Evolutionary conservation across 2,888 invertebrate species (phyloP), one percentile per base, ranked within the genome.

Genomic region (Lepetodrilus schrolli): DNA sequence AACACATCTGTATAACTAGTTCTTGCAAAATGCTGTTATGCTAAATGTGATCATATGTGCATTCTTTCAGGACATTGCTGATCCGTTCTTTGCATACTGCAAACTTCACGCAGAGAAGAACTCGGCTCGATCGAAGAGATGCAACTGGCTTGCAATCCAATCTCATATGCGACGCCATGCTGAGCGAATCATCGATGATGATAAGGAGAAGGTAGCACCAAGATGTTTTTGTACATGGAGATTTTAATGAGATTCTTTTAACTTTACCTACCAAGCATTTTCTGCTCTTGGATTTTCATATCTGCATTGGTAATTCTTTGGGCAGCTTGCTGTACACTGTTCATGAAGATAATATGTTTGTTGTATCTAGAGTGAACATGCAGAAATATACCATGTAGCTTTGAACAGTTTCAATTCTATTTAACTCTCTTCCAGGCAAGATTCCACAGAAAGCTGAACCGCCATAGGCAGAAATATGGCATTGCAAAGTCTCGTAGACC

Each of bases 21-120:
- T n/a, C n/a, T n/a, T n/a, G n/a, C n/a, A n/a, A n/a, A n/a, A n/a
- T n/a, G n/a, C n/a, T n/a, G n/a, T n/a, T n/a, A n/a, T n/a, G n/a
- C n/a, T n/a, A n/a, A n/a, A n/a, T n/a, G n/a, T n/a, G n/a, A n/a
- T n/a, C n/a, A n/a, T n/a, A n/a, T n/a, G n/a, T n/a, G n/a, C n/a
- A n/a, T 43, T 13, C 48, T 75, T 81, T 0, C 81, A 90, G 89
- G 89, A 91, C 70, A 90, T 91, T 43, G 97, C 97, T 0, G 98
- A 98, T 92, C 98, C 98, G 0, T 99, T 97, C 90, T 98, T 96
- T 90, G 98, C 98, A 0, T 97, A 98, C 88, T 99, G 98, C 90
- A 96, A 95, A 90, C 92, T 97, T 65, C 98, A 99, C 91, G 97
- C 97, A 0, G 98, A 98, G 88, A 97, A 97, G 90, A 93, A 94